Conservation (phyloP, 1,140 invertebrate species). For the Tribolium castaneum region DNA sequence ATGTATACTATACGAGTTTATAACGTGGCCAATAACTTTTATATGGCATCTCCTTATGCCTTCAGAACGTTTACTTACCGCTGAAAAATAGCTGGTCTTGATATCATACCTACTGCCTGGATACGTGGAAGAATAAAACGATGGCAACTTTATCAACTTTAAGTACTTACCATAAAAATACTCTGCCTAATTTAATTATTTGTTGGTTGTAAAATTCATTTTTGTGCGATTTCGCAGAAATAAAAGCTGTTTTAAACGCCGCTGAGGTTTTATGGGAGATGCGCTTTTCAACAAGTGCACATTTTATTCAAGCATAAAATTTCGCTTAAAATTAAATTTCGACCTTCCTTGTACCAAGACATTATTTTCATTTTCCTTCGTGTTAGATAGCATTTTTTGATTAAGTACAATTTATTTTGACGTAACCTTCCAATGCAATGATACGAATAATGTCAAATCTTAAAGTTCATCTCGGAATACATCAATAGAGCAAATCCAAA, state of each 20-base stretch:
- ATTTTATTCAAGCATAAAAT: no score
- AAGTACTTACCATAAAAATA: conserved; percentile 33
- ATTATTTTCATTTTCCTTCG: no score
- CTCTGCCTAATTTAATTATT: conserved; percentile 31
- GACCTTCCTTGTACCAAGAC: no score
- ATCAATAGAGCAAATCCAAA: no score
- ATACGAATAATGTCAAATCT: no score
- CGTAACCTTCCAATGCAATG: no score
- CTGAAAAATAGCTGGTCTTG: conserved; percentile 32
- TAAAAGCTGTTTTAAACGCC: neutral
- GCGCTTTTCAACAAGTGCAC: neutral
- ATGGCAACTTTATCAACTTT: conserved; percentile 31
- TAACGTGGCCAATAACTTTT: conserved; percentile 46
- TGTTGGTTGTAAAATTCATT: conserved; percentile 11
- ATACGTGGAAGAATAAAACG: conserved; percentile 29
- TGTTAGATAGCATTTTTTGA: no score
- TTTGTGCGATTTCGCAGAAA: conserved; percentile 19
- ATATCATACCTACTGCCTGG: conserved; percentile 18
- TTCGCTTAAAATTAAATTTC: no score
- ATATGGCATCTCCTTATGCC: conserved; percentile 44
- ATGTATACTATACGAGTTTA: conserved; percentile 47
- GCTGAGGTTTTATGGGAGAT: neutral
- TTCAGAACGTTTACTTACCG: conserved; percentile 45
- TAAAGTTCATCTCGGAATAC: no score
- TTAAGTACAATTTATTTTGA: no score